phyloP scores from a whole-genome alignment of 2,113 vertebrate species.

The Thomomys bottae region DNA sequence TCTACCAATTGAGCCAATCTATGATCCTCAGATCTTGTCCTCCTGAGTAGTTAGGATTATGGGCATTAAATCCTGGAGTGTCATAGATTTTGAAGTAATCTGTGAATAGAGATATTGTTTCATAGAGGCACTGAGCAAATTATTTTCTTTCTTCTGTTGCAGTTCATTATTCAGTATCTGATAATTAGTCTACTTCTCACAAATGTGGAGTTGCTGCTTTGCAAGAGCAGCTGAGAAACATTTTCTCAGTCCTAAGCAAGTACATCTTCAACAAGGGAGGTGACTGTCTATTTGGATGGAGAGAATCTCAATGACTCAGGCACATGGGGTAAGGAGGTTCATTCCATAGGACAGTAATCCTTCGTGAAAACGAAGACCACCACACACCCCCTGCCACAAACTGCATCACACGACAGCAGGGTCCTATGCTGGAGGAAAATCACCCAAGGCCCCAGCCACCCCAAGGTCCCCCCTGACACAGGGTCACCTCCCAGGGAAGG shows the following conservation, averaged over 20 bases:
- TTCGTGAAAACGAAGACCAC: background rate
- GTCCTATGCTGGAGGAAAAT: background rate
- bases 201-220: background rate
- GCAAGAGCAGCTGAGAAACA: background rate
- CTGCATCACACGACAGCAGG: background rate
- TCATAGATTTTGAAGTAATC: background rate
- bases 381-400: background rate
- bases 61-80: background rate
- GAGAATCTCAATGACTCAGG: background rate
- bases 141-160: background rate
- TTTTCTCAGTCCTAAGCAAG: background rate
- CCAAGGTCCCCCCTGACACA: background rate
- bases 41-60: background rate
- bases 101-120: background rate
- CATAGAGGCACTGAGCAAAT: background rate
- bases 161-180: background rate
- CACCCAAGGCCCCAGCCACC: background rate
- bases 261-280: background rate
- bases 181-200: background rate
- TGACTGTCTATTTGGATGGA: background rate
- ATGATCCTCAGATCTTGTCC: no score
- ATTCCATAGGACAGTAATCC: no score
- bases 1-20: no score
- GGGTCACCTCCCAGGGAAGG: background rate
- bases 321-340: no score